These are phyloP conservation scores for Scaptomyza caliginosa DNA, from an alignment of 2,888 invertebrate species.

Conservation along the genomic window DNA sequence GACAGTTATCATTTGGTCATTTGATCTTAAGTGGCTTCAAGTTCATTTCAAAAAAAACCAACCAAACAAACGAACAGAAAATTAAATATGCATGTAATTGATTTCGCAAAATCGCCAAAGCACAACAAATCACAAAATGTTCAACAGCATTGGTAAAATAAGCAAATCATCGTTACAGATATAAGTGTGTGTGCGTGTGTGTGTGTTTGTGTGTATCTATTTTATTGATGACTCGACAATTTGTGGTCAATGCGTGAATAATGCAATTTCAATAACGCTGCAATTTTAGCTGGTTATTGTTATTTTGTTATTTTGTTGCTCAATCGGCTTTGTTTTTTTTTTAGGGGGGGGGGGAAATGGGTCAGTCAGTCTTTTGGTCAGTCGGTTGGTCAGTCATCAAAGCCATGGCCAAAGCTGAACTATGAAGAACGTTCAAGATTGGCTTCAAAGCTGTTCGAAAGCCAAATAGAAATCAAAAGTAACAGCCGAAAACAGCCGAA, in stretches of 20 bases:
- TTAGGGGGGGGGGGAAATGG: too few species aligned
- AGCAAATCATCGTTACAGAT: constrained; percentile 32
- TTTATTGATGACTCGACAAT: constrained; percentile 31
- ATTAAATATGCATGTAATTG: constrained; percentile 47
- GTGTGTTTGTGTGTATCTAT: constrained; percentile 2
- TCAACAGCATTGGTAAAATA: constrained; percentile 33
- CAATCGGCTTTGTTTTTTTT: constrained; percentile 31
- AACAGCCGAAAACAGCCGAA: constrained; percentile 23
- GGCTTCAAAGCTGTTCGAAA: constrained; percentile 25
- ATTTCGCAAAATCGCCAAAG: constrained; percentile 53
- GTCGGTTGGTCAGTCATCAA: background rate
- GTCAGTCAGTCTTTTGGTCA: constrained; percentile 10
- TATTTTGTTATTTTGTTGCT: constrained; percentile 24
- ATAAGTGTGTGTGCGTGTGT: constrained; percentile 16
- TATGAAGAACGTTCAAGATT: constrained; percentile 55
- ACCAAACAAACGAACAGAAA: constrained; percentile 3
- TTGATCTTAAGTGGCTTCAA: background rate
- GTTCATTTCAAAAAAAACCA: background rate
- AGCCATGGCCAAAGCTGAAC: constrained; percentile 21
- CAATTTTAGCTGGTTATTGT: constrained; percentile 47
- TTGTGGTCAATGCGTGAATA: constrained; percentile 44
- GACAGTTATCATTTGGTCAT: background rate
- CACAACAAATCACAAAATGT: constrained; percentile 6
- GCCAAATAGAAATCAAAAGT: constrained; percentile 58
- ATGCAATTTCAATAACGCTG: constrained; percentile 64